Percentiles rank a stretch among this genome's conserved stretches.
These are phyloP conservation scores for Ormyrus rosae DNA, from an alignment of 2,888 invertebrate genomes.

Conservation along the genomic window DNA sequence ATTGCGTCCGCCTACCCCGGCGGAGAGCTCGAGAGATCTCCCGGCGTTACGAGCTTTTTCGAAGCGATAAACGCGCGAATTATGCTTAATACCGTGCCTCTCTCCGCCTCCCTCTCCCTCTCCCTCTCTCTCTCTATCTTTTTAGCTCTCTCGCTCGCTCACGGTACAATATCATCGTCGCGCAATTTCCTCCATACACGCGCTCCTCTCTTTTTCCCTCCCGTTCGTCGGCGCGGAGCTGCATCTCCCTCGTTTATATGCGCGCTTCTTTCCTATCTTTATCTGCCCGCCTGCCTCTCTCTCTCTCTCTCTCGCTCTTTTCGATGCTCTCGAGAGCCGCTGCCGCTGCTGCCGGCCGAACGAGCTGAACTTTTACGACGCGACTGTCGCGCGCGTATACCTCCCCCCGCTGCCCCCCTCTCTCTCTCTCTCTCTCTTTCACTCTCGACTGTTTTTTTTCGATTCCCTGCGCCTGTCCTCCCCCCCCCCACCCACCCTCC, in stretches of 20 bases:
- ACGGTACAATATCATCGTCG: slow-evolving; percentile 51
- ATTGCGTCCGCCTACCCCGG: slow-evolving; percentile 49
- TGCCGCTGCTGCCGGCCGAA: slow-evolving; percentile 48
- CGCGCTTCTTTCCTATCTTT: slow-evolving; percentile 49
- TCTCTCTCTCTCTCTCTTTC: slow-evolving; percentile 35
- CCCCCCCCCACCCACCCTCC: no score
- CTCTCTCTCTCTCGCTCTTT: slow-evolving; percentile 29
- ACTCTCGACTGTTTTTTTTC: slow-evolving; percentile 29
- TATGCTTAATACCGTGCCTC: slow-evolving; percentile 64
- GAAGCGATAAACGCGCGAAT: slow-evolving; percentile 69
- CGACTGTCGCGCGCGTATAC: slow-evolving; percentile 55
- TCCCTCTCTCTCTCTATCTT: neutral
- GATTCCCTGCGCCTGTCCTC: neutral
- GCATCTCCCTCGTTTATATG: slow-evolving; percentile 45
- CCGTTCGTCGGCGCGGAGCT: neutral
- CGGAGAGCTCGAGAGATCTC: neutral
- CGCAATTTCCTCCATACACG: slow-evolving; percentile 52
- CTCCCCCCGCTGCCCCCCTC: neutral
- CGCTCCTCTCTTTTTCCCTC: slow-evolving; percentile 8
- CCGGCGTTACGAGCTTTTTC: slow-evolving; percentile 56
- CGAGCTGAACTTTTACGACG: slow-evolving; percentile 59
- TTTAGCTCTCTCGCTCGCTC: neutral
- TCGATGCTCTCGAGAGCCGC: slow-evolving; percentile 30
- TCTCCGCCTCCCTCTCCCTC: slow-evolving; percentile 12
- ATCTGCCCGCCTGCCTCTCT: slow-evolving; percentile 9